These are phyloP conservation scores for Tolmerus cingulatus DNA, from an alignment of 2,888 invertebrate genomes.

Conservation along the genomic window DNA sequence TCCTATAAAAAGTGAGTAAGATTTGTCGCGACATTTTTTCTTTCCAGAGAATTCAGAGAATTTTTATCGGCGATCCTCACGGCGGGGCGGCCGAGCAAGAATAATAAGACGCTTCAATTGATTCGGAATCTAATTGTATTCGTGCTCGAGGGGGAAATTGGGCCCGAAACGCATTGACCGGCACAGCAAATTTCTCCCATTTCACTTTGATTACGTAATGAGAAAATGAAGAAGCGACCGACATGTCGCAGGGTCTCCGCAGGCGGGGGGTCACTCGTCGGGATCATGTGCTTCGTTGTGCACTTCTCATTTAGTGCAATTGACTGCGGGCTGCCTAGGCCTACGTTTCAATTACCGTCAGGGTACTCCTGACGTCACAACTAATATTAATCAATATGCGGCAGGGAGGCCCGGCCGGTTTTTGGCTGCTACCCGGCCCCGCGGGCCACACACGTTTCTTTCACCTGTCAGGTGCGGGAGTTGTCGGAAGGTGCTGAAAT, in stretches of 20 bases:
- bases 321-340: neutral
- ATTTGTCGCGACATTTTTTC: neutral
- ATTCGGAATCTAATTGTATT: neutral
- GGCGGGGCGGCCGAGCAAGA: neutral
- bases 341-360: neutral
- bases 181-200: neutral
- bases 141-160: neutral
- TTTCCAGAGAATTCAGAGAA: neutral
- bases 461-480: neutral
- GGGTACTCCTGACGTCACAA: neutral
- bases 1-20: neutral
- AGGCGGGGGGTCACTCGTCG: neutral
- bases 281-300: neutral
- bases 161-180: neutral
- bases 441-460: neutral
- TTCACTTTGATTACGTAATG: conserved; percentile 16
- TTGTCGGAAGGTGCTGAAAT: neutral
- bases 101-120: neutral
- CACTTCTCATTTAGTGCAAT: neutral
- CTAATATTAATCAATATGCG: neutral
- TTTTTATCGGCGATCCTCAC: neutral
- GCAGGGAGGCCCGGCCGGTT: neutral
- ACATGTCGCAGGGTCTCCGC: neutral
- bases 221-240: neutral
- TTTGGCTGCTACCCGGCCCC: neutral